phyloP scores from a whole-genome alignment of 1,140 invertebrate species.

The Ctenoplectra terminalis region DNA sequence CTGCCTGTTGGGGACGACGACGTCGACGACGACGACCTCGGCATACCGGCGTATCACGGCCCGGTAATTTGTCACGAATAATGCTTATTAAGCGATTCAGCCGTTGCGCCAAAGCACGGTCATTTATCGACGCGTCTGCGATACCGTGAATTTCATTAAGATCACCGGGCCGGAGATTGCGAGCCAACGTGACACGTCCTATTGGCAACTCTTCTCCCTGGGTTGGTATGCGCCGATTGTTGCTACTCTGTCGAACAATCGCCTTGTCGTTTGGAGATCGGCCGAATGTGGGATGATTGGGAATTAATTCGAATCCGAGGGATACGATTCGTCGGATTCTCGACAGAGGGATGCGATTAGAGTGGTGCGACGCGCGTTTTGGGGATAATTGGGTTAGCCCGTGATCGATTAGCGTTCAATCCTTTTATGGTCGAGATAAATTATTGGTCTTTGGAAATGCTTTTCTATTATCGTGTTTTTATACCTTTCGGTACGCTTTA shows the following conservation, averaged over 20 bases:
- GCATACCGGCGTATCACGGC: constrained; percentile 79
- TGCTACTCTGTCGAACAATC: neutral
- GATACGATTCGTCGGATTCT: neutral
- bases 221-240: constrained; percentile 32
- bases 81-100: constrained; percentile 81
- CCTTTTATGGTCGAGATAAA: neutral
- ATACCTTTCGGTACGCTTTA: neutral
- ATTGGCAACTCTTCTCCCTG: constrained; percentile 31
- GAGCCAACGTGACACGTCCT: constrained; percentile 16
- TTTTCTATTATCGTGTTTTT: neutral
- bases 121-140: constrained; percentile 79
- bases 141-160: constrained; percentile 81
- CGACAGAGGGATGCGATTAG: neutral
- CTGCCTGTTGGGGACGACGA: constrained; percentile 47
- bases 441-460: no score
- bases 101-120: constrained; percentile 68
- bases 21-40: constrained; percentile 58
- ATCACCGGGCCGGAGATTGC: constrained; percentile 51
- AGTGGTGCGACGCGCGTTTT: neutral
- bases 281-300: neutral
- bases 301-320: constrained; percentile 16
- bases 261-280: neutral
- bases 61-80: constrained; percentile 81
- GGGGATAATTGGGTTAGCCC: neutral
- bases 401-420: neutral